Evolutionary conservation across 2,113 vertebrate species (phyloP).

Genomic region (Pteropus alecto): DNA sequence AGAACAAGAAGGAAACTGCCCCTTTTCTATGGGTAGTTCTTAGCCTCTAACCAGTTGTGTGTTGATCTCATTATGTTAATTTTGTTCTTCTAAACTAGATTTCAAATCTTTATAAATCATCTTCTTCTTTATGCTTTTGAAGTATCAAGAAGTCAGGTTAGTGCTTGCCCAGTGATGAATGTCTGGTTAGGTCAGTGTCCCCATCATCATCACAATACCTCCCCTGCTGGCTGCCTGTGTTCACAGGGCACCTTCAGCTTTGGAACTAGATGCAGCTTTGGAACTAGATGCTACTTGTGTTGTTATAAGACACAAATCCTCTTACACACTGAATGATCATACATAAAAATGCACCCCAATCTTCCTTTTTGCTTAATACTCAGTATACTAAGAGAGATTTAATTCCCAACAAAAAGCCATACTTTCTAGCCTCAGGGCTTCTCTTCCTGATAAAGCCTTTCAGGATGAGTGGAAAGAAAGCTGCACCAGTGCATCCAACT

Average conservation of each 20-base stretch:
- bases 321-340: background rate
- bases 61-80: background rate
- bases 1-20: background rate
- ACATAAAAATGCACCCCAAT: background rate
- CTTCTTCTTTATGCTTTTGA: background rate
- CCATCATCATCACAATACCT: background rate
- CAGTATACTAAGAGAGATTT: background rate
- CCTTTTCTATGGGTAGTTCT: background rate
- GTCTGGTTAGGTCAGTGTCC: background rate
- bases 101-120: background rate
- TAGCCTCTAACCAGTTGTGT: background rate
- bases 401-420: background rate
- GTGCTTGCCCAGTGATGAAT: background rate
- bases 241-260: background rate
- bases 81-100: background rate
- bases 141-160: background rate
- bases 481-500: background rate
- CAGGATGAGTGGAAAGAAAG: background rate
- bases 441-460: background rate
- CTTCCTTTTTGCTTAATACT: background rate
- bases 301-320: background rate
- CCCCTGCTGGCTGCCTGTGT: background rate
- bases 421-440: background rate
- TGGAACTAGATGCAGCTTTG: background rate
- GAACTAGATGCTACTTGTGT: background rate